These are phyloP conservation scores for Timema podura DNA, from an alignment of 2,888 invertebrate genomes.

Conservation along the genomic window DNA sequence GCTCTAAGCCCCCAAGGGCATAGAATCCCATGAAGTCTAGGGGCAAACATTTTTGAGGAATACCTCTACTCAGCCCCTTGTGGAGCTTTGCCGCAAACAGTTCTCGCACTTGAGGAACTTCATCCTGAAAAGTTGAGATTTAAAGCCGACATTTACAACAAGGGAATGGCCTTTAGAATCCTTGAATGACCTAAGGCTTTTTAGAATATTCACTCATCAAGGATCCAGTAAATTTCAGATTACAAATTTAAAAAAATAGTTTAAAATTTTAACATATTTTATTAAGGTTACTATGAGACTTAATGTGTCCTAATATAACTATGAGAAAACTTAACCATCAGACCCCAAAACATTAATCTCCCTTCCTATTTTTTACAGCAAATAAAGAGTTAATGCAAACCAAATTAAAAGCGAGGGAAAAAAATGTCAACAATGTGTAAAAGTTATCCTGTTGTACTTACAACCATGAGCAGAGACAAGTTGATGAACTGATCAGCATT, in stretches of 20 bases:
- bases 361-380: too few species aligned
- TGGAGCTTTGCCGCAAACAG: constrained; percentile 88
- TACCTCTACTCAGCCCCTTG: constrained; percentile 77
- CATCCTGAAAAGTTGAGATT: constrained; percentile 40
- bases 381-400: too few species aligned
- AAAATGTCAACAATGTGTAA: too few species aligned
- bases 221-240: constrained; percentile 17
- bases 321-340: too few species aligned
- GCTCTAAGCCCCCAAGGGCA: constrained; percentile 83
- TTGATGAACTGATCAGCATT: constrained; percentile 94
- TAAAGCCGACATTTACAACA: not conserved
- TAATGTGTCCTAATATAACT: too few species aligned
- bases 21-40: constrained; percentile 97
- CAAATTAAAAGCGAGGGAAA: too few species aligned
- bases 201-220: not conserved
- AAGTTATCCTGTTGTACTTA: constrained; percentile 39
- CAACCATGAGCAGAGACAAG: constrained; percentile 84
- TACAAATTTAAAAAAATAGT: constrained; percentile 18
- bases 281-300: too few species aligned
- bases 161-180: not conserved
- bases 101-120: constrained; percentile 80
- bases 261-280: not conserved
- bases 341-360: too few species aligned
- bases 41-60: constrained; percentile 87
- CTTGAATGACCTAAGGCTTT: too few species aligned